A percentile compares a stretch with the other conserved stretches of the same genome.
These are phyloP conservation scores for Macrostomum cliftonense DNA, from an alignment of 2,888 invertebrate species.

Conservation along the genomic window DNA sequence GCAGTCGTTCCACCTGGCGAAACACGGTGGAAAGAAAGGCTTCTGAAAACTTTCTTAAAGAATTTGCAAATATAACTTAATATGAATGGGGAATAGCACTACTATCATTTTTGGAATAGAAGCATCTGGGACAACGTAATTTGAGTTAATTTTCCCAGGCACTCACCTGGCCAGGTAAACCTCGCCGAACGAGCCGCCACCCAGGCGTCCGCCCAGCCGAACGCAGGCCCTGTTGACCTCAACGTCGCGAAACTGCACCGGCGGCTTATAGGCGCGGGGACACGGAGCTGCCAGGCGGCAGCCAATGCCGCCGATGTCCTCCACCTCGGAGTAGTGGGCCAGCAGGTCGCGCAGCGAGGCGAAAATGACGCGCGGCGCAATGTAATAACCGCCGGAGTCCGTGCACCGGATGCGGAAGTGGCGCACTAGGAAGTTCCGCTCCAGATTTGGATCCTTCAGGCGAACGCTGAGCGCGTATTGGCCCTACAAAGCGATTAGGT, in stretches of 20 bases:
- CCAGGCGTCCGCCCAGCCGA: slow-evolving; percentile 66
- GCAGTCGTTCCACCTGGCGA: slow-evolving; percentile 68
- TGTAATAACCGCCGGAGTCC: slow-evolving; percentile 74
- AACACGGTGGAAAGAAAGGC: too few species aligned
- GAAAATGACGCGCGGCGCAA: slow-evolving; percentile 90
- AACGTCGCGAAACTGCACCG: slow-evolving; percentile 94
- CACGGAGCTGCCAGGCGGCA: slow-evolving; percentile 81
- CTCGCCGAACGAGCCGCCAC: slow-evolving; percentile 89
- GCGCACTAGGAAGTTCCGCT: slow-evolving; percentile 63
- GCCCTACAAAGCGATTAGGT: slow-evolving; percentile 28
- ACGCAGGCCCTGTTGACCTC: slow-evolving; percentile 78
- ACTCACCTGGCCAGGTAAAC: slow-evolving; percentile 57
- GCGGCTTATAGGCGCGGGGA: slow-evolving; percentile 70
- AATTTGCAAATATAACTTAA: too few species aligned
- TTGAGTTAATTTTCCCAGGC: too few species aligned
- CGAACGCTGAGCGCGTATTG: slow-evolving; percentile 48
- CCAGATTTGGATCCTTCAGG: slow-evolving; percentile 59
- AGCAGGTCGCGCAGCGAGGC: slow-evolving; percentile 74
- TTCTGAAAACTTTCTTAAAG: too few species aligned
- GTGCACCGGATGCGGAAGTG: slow-evolving; percentile 93
- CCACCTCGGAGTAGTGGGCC: slow-evolving; percentile 82
- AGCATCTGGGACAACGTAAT: too few species aligned
- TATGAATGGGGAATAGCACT: too few species aligned
- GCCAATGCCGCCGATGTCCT: slow-evolving; percentile 82
- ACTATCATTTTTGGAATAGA: too few species aligned